Evolutionary conservation across 2,113 vertebrate genomes (phyloP).

Genomic region (Anser cygnoides): DNA sequence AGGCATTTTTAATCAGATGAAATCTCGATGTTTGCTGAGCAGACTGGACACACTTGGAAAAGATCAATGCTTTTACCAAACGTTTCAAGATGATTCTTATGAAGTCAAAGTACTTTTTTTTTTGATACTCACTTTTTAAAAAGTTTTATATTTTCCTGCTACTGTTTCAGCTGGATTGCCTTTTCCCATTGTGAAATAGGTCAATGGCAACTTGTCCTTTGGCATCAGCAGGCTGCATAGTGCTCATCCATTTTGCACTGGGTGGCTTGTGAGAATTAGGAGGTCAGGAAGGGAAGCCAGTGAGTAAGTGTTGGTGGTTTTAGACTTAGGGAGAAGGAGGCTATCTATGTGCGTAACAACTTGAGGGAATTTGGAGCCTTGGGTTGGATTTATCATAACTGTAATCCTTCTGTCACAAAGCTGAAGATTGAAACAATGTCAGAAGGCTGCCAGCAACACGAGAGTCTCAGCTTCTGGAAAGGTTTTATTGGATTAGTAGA

Average conservation of each 20-base stretch:
- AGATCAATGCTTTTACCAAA: background rate
- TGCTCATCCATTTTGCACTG: background rate
- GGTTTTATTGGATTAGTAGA: background rate
- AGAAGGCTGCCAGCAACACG: background rate
- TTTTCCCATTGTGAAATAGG: background rate
- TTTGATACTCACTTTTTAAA: background rate
- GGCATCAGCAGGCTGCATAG: background rate
- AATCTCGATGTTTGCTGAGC: background rate
- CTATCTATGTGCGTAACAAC: background rate
- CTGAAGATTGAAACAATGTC: background rate
- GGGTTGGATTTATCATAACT: background rate
- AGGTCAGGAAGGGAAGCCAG: background rate
- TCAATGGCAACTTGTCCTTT: background rate
- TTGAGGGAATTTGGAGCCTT: background rate
- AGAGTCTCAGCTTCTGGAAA: background rate
- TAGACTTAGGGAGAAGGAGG: background rate
- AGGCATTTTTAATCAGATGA: background rate
- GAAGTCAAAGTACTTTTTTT: background rate
- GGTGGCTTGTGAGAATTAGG: background rate
- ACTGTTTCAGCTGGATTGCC: background rate
- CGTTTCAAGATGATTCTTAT: background rate
- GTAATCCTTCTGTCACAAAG: slow-evolving; percentile 27
- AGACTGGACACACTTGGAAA: background rate
- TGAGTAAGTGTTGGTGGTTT: background rate
- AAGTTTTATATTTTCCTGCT: background rate